Percentiles rank a stretch among this genome's conserved stretches.
Conservation (phyloP, 2,888 invertebrate genomes). For the Sinohyriopsis cumingii region DNA sequence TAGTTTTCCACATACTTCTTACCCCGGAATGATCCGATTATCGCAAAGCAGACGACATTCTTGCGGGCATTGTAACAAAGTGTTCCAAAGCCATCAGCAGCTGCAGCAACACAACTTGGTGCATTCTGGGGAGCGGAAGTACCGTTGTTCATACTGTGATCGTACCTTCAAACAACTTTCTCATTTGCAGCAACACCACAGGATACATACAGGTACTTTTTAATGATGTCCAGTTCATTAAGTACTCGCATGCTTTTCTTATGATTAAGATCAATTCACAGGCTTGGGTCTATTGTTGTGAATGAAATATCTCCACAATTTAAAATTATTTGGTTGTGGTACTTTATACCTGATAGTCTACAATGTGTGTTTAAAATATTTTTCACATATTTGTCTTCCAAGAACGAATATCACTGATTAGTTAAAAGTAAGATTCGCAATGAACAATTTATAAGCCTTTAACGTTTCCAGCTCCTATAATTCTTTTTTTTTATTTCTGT, state of each 20-base stretch:
- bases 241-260: too few relatives aligned
- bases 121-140: conserved; percentile 97
- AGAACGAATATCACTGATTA: too few relatives aligned
- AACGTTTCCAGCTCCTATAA: neutral
- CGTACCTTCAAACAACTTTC: conserved; percentile 96
- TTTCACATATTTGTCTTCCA: too few relatives aligned
- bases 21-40: conserved; percentile 7
- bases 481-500: neutral
- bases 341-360: too few relatives aligned
- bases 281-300: too few relatives aligned
- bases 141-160: conserved; percentile 98
- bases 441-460: too few relatives aligned
- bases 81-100: conserved; percentile 97
- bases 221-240: neutral
- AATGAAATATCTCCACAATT: too few relatives aligned
- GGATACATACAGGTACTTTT: conserved; percentile 90
- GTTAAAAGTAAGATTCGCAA: too few relatives aligned
- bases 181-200: conserved; percentile 96
- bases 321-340: too few relatives aligned
- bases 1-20: neutral
- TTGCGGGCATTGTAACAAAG: conserved; percentile 97
- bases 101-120: conserved; percentile 96
- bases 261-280: too few relatives aligned
- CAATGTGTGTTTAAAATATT: too few relatives aligned
- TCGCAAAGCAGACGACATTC: conserved; percentile 83